phyloP scores from a whole-genome alignment of 2,113 vertebrate species.

The Nymphicus hollandicus region DNA sequence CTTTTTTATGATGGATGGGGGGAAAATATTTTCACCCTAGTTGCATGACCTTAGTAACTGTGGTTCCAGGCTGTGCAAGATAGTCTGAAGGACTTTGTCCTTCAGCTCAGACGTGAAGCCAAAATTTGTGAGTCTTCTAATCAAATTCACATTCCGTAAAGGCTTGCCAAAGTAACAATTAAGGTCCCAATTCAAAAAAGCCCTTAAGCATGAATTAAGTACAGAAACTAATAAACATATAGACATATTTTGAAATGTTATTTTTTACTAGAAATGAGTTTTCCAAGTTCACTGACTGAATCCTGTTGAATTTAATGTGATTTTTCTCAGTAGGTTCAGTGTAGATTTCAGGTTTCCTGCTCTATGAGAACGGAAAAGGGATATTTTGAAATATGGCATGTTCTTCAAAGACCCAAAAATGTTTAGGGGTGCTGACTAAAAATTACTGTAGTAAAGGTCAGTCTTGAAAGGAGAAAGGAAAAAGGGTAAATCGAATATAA shows the following conservation, averaged over 20 bases:
- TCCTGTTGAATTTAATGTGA: not conserved
- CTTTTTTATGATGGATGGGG: not conserved
- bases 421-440: not conserved
- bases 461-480: not conserved
- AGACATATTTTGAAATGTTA: not conserved
- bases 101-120: not conserved
- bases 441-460: not conserved
- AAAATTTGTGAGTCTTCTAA: not conserved
- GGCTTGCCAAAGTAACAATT: not conserved
- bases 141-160: not conserved
- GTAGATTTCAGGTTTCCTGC: not conserved
- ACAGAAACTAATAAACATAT: not conserved
- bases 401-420: not conserved
- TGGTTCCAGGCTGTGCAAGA: not conserved
- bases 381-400: not conserved
- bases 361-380: not conserved
- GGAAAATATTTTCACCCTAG: not conserved
- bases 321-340: not conserved
- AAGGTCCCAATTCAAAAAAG: not conserved
- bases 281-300: not conserved
- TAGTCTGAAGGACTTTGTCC: not conserved
- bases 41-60: not conserved
- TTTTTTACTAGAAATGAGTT: not conserved
- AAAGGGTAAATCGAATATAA: not conserved
- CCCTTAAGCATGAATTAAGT: not conserved